phyloP scores from a whole-genome alignment of 1,140 invertebrate genomes.

The Holotrichia oblita region DNA sequence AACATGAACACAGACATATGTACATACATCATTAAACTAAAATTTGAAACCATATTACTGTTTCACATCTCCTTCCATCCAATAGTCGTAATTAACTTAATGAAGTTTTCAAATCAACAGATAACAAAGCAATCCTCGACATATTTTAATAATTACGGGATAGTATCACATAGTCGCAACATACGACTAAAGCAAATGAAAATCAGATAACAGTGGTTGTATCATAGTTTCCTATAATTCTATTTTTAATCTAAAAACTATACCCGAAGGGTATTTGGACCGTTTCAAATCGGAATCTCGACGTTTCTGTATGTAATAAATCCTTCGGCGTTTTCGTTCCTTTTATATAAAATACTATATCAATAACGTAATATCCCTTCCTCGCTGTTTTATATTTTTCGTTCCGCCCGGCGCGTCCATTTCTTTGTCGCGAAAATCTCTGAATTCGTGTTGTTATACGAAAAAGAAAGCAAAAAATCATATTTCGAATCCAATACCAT shows the following conservation, averaged over 20 bases:
- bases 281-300: not conserved
- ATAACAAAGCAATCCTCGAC: too few species aligned
- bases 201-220: too few species aligned
- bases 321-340: not conserved
- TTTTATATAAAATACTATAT: not conserved
- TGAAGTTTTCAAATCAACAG: too few species aligned
- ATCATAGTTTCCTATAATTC: too few species aligned
- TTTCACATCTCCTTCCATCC: not conserved
- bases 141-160: too few species aligned
- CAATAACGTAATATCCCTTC: not conserved
- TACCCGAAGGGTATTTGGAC: not conserved
- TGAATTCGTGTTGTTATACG: too few species aligned
- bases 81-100: not conserved
- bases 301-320: not conserved
- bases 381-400: not conserved
- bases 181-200: too few species aligned
- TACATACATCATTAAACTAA: too few species aligned
- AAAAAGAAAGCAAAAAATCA: conserved; percentile 19
- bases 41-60: not conserved
- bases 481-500: conserved; percentile 21
- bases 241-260: not conserved
- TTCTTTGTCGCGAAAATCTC: not conserved
- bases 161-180: too few species aligned
- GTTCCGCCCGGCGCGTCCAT: not conserved
- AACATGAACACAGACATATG: too few species aligned